Base-by-base conservation (phyloP, 2,888 invertebrate species). In the Dynastes tityus region DNA sequence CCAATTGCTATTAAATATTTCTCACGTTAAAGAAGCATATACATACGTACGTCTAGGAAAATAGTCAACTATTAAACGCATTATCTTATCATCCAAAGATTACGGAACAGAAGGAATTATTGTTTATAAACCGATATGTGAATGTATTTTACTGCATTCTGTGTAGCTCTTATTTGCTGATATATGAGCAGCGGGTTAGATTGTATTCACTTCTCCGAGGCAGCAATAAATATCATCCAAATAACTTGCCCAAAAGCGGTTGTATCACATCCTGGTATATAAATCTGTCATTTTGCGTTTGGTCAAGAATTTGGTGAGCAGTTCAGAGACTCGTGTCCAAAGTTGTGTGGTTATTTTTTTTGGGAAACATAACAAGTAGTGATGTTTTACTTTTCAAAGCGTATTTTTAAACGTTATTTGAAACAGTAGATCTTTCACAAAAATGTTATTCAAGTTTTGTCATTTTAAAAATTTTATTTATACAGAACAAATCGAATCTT, bases 71-170 rank as follows among this genome's bases (percentile, higher is more conserved):
- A 53, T n/a, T n/a, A 53, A 53, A 53, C 53, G 53, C 55, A 55
- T 1, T 45, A 45, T 45, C 64, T 64, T 64, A 64, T 64, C 64
- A 29, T 11, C 2, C 32, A 5, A 29, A 37, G 29, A 32, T 32
- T 64, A 64, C 4, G 37, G 37, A n/a, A 64, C 64, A 64, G 64
- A 37, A 11, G 45, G 32, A 32, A n/a, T 64, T 37, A 32, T 64
- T 64, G 64, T 64, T 64, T 37, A 37, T 64, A 29, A 64, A 64
- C 32, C 32, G 37, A 37, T 64, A 64, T 64, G 32, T 13, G 13
- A 63, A 63, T 29, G 63, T 63, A 63, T 63, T 63, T 53, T 53
- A 2, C n/a, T 53, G 3, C 64, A n/a, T 29, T 22, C 22, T 37
- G 64, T 64, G 29, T 64, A 64, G 37, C 64, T 13, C 1, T 11